Conservation (phyloP, 1,140 invertebrate species). For the Tetranychus urticae region DNA sequence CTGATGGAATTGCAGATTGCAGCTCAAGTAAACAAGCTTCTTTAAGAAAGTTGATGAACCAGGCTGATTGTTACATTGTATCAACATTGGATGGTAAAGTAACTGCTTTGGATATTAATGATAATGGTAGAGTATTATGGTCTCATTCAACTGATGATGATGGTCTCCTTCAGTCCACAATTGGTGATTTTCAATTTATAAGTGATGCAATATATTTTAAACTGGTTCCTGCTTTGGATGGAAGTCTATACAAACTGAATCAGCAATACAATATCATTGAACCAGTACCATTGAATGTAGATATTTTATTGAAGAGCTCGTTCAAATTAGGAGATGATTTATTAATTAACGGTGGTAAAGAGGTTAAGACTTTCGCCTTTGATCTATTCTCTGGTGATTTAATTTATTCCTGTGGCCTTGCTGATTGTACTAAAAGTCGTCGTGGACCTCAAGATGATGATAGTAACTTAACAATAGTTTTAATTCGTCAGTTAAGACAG, state of each 20-base stretch:
- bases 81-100: conserved; percentile 13
- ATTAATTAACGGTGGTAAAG: conserved; percentile 52
- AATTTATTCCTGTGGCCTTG: conserved; percentile 35
- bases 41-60: neutral
- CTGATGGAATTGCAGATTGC: neutral
- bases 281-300: conserved; percentile 55
- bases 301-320: conserved; percentile 51
- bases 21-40: neutral
- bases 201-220: conserved; percentile 59
- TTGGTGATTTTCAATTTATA: conserved; percentile 34
- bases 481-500: conserved; percentile 36
- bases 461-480: neutral
- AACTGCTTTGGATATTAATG: conserved; percentile 9
- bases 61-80: conserved; percentile 3
- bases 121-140: conserved; percentile 9
- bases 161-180: conserved; percentile 10
- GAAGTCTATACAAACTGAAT: conserved; percentile 69
- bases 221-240: conserved; percentile 70
- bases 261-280: conserved; percentile 46
- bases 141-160: conserved; percentile 3
- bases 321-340: conserved; percentile 55
- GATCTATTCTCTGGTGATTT: conserved; percentile 42
- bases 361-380: conserved; percentile 34
- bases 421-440: conserved; percentile 32
- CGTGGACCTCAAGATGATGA: conserved; percentile 26